A percentile compares a stretch with the other conserved stretches of the same genome.
phyloP scores from a whole-genome alignment of 1,140 invertebrate species.

The Teleogryllus occipitalis region DNA sequence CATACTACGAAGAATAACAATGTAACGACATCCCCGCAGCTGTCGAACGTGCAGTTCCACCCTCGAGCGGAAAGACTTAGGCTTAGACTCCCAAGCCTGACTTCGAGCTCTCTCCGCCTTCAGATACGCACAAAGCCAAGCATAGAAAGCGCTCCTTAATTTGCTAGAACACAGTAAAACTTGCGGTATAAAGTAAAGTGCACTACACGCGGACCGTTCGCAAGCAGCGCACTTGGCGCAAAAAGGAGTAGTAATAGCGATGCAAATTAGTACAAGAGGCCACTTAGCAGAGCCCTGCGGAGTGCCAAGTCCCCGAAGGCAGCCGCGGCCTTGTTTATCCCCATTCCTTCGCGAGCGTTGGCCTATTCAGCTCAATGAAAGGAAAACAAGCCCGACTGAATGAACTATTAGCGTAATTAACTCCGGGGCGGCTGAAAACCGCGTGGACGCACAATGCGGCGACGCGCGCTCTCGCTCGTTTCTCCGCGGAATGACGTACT shows the following conservation, averaged over 20 bases:
- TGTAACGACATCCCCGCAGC: too few relatives aligned
- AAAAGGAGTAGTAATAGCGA: not conserved
- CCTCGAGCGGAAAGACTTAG: too few relatives aligned
- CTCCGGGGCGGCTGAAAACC: not conserved
- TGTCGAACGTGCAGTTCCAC: too few relatives aligned
- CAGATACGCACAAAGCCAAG: not conserved
- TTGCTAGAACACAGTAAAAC: not conserved
- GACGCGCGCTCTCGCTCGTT: not conserved
- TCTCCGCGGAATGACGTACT: not conserved
- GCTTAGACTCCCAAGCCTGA: too few relatives aligned
- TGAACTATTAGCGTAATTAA: constrained; percentile 5
- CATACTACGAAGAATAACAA: too few relatives aligned
- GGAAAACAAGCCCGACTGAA: not conserved
- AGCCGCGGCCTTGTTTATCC: not conserved
- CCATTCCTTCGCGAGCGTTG: not conserved
- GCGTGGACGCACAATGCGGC: not conserved
- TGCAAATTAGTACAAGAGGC: not conserved
- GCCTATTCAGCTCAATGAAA: not conserved
- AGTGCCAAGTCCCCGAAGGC: not conserved
- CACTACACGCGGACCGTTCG: not conserved
- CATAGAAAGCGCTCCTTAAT: not conserved
- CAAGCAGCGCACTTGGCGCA: not conserved
- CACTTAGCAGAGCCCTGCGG: not conserved
- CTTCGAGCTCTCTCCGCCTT: too few relatives aligned
- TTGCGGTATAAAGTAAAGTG: not conserved